A percentile compares a stretch with the other conserved stretches of the same genome.
These are phyloP conservation scores for Pseudocheirus occidentalis DNA, from an alignment of 2,797 vertebrate species.

Conservation along the genomic window DNA sequence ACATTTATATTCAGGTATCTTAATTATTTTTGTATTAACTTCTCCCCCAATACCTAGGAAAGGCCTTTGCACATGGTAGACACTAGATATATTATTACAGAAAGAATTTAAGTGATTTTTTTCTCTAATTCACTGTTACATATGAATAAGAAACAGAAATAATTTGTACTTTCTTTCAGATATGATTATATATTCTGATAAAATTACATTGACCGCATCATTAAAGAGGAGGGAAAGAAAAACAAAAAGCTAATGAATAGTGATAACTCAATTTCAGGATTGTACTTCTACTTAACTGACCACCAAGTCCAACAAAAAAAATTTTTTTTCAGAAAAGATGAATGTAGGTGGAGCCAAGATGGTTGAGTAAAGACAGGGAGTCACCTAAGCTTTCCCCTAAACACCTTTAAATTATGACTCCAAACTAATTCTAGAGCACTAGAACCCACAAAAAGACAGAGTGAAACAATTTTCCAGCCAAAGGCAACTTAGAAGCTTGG, in stretches of 20 bases:
- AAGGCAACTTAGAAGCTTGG: no score
- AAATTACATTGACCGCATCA: background rate
- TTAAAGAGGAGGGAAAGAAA: constrained; percentile 25
- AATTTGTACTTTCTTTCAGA: constrained; percentile 7
- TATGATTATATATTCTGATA: background rate
- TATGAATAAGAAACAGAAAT: background rate
- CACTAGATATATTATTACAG: background rate
- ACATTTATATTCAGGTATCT: background rate
- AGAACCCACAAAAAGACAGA: no score
- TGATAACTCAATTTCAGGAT: constrained; percentile 20
- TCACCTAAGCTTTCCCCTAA: no score
- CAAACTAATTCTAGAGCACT: no score
- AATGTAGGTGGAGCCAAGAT: no score
- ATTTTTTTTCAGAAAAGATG: no score
- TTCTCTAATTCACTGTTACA: background rate
- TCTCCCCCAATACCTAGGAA: background rate
- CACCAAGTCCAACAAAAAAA: constrained; percentile 19
- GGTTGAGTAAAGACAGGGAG: no score
- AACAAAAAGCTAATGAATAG: background rate
- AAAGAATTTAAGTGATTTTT: constrained; percentile 40
- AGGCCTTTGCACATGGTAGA: background rate
- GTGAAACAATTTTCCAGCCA: no score
- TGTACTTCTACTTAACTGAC: constrained; percentile 27
- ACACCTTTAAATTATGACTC: no score
- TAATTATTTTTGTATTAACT: background rate